These are phyloP conservation scores for Carassius carassius DNA, from an alignment of 2,113 vertebrate genomes.

Conservation along the genomic window DNA sequence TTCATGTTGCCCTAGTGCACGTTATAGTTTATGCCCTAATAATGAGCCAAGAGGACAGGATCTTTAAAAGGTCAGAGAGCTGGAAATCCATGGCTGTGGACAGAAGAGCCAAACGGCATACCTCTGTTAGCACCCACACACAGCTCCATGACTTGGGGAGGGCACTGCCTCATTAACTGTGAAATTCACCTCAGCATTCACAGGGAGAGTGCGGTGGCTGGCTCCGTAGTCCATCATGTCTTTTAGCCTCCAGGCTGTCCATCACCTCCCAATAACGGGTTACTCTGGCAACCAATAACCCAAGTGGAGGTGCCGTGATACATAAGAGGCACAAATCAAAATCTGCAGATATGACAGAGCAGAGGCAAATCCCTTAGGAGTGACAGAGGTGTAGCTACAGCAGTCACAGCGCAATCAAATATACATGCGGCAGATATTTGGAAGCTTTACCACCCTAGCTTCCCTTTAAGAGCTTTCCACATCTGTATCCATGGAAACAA, in stretches of 20 bases:
- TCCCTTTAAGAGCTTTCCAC: conserved; percentile 19
- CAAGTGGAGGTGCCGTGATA: conserved; percentile 37
- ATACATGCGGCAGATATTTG: conserved; percentile 40
- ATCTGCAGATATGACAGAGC: conserved; percentile 45
- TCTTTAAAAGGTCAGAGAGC: conserved; percentile 36
- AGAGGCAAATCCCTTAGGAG: conserved; percentile 24
- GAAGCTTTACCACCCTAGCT: conserved; percentile 7
- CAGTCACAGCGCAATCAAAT: conserved; percentile 39
- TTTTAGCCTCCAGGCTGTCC: conserved; percentile 40
- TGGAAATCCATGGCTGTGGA: conserved; percentile 13
- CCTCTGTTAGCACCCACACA: conserved; percentile 7
- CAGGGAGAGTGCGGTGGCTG: conserved; percentile 18
- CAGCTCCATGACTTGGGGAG: conserved; percentile 19
- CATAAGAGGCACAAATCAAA: conserved; percentile 47
- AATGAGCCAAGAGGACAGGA: neutral
- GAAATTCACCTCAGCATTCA: conserved; percentile 34
- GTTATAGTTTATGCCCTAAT: conserved; percentile 9
- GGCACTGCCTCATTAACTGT: conserved; percentile 48
- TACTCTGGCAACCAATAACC: conserved; percentile 53
- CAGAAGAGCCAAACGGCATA: conserved; percentile 23
- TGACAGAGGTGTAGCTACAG: neutral
- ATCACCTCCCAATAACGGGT: conserved; percentile 47
- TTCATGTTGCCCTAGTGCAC: neutral
- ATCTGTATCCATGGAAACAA: conserved; percentile 59
- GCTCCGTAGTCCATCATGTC: conserved; percentile 21